Percentiles rank a stretch among this genome's conserved stretches.
Evolutionary conservation across 1,140 invertebrate genomes (phyloP).

Genomic region (Diuraphis noxia): DNA sequence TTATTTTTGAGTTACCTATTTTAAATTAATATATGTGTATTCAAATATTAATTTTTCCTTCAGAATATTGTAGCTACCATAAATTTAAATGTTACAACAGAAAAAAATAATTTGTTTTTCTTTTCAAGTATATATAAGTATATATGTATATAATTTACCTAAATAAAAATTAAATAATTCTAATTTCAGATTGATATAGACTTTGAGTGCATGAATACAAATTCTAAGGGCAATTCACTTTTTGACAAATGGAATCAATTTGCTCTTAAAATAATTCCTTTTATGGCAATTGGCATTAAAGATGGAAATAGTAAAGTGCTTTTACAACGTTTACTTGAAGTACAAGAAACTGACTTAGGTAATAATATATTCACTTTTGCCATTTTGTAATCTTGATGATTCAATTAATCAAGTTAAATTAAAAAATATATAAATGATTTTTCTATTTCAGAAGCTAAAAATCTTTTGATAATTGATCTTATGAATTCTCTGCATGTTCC

Average conservation of each 20-base stretch:
- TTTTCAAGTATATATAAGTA: no score
- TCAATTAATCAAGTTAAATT: no score
- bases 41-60: no score
- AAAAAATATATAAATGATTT: not conserved
- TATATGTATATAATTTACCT: no score
- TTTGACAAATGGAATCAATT: constrained; percentile 2
- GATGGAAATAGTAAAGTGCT: constrained; percentile 16
- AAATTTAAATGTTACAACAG: no score
- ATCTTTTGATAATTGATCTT: not conserved
- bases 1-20: no score
- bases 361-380: not conserved
- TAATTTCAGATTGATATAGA: constrained; percentile 41
- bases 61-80: no score
- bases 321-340: not conserved
- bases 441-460: not conserved
- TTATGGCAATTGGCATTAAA: not conserved
- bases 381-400: no score
- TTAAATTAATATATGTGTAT: no score
- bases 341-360: not conserved
- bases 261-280: not conserved
- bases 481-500: not conserved
- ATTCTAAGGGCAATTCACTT: not conserved
- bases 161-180: not conserved
- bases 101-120: no score
- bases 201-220: not conserved